Percentiles rank a stretch among this genome's conserved stretches.
Conservation (phyloP, 2,888 invertebrate species). For the Athripsodes cinereus region DNA sequence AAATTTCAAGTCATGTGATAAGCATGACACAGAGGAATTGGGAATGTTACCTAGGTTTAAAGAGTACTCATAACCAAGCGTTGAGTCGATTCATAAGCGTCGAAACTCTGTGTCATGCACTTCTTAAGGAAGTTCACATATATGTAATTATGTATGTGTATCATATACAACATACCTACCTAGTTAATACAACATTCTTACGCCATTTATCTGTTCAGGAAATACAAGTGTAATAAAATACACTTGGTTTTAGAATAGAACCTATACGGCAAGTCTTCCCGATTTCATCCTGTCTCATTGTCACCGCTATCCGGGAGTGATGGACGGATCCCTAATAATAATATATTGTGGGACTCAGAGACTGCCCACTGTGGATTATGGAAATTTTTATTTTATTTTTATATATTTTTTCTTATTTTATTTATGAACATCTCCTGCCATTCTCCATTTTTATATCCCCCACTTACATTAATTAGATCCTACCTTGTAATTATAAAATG, state of each 20-base stretch:
- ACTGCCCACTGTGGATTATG: slow-evolving; percentile 1
- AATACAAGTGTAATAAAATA: too few species aligned
- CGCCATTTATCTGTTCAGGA: too few species aligned
- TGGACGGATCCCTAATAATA: not conserved
- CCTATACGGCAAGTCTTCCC: not conserved
- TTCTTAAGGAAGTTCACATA: too few species aligned
- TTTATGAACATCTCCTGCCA: not conserved
- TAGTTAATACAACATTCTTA: too few species aligned
- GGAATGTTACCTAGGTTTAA: too few species aligned
- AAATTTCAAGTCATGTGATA: too few species aligned
- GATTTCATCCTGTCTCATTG: not conserved
- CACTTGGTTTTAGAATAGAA: not conserved
- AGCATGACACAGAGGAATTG: too few species aligned
- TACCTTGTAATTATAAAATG: not conserved
- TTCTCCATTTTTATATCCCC: not conserved
- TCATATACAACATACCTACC: too few species aligned
- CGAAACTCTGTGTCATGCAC: too few species aligned
- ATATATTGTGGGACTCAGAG: not conserved
- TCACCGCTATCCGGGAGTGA: not conserved
- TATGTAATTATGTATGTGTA: too few species aligned
- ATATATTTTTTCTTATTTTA: not conserved
- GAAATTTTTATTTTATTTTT: not conserved
- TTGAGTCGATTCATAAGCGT: too few species aligned
- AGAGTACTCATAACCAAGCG: too few species aligned
- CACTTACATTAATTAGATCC: not conserved